Evolutionary conservation across 1,140 invertebrate species (phyloP).

Genomic region (Thalassaphorura encarpata): DNA sequence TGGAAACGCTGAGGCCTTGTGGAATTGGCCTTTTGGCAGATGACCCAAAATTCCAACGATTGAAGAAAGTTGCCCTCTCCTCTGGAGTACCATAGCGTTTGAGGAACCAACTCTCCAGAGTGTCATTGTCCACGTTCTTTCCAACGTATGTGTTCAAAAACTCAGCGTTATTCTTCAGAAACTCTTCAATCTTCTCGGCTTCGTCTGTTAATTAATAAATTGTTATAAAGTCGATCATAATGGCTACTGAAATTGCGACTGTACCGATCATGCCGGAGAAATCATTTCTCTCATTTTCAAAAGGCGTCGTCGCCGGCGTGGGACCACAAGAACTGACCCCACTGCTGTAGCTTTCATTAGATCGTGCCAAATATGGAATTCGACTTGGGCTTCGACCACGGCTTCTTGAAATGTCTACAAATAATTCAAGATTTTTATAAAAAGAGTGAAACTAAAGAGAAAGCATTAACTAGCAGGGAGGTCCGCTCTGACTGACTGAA

Average conservation of each 20-base stretch:
- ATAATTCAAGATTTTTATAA: too few species aligned
- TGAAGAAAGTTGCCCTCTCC: neutral
- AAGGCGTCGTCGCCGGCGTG: neutral
- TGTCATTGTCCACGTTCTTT: neutral
- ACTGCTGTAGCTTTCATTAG: neutral
- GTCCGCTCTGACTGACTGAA: too few species aligned
- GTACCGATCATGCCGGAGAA: neutral
- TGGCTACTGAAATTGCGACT: neutral
- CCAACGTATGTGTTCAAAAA: neutral
- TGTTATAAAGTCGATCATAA: neutral
- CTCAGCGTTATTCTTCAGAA: neutral
- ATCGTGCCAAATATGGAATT: neutral
- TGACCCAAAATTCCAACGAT: neutral
- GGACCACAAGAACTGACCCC: neutral
- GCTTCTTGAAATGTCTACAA: neutral
- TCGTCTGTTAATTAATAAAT: too few species aligned
- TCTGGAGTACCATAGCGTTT: neutral
- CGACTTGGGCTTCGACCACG: neutral
- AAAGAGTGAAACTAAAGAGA: too few species aligned
- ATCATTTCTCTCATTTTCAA: neutral
- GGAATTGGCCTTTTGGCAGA: neutral
- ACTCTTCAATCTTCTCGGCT: conserved; percentile 3
- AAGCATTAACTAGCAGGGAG: too few species aligned
- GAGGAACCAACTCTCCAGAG: neutral
- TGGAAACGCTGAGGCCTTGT: conserved; percentile 1